phyloP scores from a whole-genome alignment of 2,797 vertebrate genomes.

The Gobionotothen gibberifrons region DNA sequence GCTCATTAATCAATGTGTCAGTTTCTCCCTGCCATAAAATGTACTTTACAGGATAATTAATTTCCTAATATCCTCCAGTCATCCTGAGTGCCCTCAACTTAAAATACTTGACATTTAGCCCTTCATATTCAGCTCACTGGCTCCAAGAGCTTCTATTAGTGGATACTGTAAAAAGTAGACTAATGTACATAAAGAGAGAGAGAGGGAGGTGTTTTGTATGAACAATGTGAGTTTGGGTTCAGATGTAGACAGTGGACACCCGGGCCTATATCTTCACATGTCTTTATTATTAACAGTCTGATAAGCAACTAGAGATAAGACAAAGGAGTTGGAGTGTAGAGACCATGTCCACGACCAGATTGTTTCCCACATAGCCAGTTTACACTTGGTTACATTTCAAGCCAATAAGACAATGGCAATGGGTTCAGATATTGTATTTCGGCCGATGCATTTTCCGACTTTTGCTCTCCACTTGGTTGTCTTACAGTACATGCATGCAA shows the following conservation, averaged over 20 bases:
- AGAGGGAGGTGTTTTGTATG: background rate
- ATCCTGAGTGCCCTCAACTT: constrained; percentile 83
- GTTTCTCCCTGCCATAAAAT: constrained; percentile 82
- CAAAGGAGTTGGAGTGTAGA: no score
- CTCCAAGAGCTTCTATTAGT: constrained; percentile 51
- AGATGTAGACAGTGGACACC: no score
- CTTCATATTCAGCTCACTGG: constrained; percentile 65
- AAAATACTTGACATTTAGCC: constrained; percentile 85
- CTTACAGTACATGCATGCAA: background rate
- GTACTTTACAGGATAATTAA: constrained; percentile 86
- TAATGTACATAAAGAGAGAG: constrained; percentile 1
- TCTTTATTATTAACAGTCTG: no score
- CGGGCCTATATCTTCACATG: no score
- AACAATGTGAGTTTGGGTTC: no score
- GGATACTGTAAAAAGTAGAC: constrained; percentile 36
- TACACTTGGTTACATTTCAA: no score
- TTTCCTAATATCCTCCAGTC: constrained; percentile 86
- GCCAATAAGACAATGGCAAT: no score
- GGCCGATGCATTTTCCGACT: background rate
- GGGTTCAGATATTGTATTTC: no score
- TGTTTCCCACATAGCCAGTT: no score
- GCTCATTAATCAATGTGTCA: constrained; percentile 90
- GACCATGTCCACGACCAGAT: no score
- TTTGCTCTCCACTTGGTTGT: background rate
- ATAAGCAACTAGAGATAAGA: no score